These are phyloP conservation scores for Hylaeus anthracinus DNA, from an alignment of 1,140 invertebrate species.

Conservation along the genomic window DNA sequence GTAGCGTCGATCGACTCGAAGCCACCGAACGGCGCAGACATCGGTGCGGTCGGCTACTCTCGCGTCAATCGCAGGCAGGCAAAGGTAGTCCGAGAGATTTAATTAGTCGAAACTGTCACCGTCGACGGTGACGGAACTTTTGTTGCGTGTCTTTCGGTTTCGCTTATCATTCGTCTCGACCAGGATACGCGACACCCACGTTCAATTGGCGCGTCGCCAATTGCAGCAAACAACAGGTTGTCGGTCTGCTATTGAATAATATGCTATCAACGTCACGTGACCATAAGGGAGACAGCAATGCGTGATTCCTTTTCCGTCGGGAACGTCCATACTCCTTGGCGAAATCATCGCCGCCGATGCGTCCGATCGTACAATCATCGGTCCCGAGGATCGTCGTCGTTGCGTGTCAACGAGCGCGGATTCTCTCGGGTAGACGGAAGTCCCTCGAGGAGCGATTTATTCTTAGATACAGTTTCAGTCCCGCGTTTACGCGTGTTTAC, in stretches of 20 bases:
- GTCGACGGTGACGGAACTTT: conserved; percentile 32
- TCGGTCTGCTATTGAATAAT: conserved; percentile 66
- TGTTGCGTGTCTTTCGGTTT: conserved; percentile 50
- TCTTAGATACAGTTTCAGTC: background rate
- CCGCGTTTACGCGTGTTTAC: conserved; percentile 16
- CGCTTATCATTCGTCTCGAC: conserved; percentile 55
- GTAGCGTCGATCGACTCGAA: too few relatives aligned
- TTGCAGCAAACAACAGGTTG: conserved; percentile 69
- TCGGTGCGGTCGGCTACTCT: too few relatives aligned
- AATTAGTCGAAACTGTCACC: conserved; percentile 43
- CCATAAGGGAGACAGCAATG: conserved; percentile 64
- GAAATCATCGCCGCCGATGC: background rate
- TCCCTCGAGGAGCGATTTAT: background rate
- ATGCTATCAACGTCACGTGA: conserved; percentile 64
- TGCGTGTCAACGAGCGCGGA: background rate
- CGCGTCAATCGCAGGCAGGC: background rate
- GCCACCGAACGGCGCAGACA: too few relatives aligned
- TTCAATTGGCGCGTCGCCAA: conserved; percentile 66
- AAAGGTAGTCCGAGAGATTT: background rate
- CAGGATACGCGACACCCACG: conserved; percentile 64
- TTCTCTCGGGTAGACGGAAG: too few relatives aligned
- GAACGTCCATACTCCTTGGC: conserved; percentile 4
- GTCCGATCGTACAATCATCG: background rate
- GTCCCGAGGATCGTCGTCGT: background rate
- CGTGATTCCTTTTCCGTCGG: conserved; percentile 66